These are phyloP conservation scores for Drosophila setosimentum DNA, from an alignment of 2,888 invertebrate genomes.

Conservation along the genomic window DNA sequence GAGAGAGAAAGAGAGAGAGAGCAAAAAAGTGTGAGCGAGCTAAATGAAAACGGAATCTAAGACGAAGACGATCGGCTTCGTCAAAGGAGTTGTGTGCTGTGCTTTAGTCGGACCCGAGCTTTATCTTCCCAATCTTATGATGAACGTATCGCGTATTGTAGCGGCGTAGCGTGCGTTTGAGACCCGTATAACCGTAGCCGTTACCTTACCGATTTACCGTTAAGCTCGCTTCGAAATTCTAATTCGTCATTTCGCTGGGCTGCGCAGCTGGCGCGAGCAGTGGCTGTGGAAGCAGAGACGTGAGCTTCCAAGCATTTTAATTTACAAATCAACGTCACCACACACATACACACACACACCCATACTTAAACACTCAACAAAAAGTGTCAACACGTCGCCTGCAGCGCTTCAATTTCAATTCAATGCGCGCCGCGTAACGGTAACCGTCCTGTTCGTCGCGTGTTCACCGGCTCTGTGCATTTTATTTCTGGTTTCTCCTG, in stretches of 20 bases:
- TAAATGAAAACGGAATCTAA: slow-evolving; percentile 4
- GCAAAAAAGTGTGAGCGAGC: background rate
- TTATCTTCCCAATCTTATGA: slow-evolving; percentile 75
- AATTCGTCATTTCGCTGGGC: slow-evolving; percentile 44
- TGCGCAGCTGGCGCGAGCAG: slow-evolving; percentile 55
- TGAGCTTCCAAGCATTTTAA: slow-evolving; percentile 72
- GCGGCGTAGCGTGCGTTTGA: slow-evolving; percentile 41
- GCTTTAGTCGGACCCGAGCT: slow-evolving; percentile 63
- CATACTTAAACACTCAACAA: slow-evolving; percentile 43
- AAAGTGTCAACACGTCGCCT: slow-evolving; percentile 69
- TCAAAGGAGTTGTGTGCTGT: slow-evolving; percentile 68
- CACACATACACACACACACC: slow-evolving; percentile 19
- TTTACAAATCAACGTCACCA: slow-evolving; percentile 58
- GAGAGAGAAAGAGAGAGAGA: slow-evolving; percentile 7
- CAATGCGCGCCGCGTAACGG: slow-evolving; percentile 74
- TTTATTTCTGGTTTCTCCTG: slow-evolving; percentile 16
- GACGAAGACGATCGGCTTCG: slow-evolving; percentile 49
- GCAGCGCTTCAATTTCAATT: slow-evolving; percentile 76
- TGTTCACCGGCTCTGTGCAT: slow-evolving; percentile 46
- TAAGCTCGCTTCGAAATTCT: slow-evolving; percentile 34
- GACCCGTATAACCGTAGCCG: slow-evolving; percentile 25
- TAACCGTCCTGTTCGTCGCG: slow-evolving; percentile 62
- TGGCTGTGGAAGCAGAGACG: slow-evolving; percentile 61
- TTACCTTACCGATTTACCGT: slow-evolving; percentile 30
- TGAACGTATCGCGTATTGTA: slow-evolving; percentile 75